Percentiles rank a stretch among this genome's conserved stretches.
Evolutionary conservation across 2,113 vertebrate species (phyloP).

Genomic region (Redunca redunca): DNA sequence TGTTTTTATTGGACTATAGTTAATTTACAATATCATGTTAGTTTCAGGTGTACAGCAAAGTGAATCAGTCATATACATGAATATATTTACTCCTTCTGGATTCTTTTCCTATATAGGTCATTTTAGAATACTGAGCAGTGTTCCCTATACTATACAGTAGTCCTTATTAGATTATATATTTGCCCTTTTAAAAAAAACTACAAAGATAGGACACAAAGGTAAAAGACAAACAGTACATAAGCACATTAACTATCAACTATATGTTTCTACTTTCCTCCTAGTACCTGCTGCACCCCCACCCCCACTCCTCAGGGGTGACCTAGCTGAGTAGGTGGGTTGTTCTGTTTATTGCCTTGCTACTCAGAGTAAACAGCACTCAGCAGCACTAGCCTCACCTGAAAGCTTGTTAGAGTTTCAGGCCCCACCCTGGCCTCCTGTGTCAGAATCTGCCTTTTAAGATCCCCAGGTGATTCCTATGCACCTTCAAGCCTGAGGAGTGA

Average conservation of each 20-base stretch:
- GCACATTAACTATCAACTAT: neutral
- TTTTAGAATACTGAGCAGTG: neutral
- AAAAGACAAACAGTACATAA: neutral
- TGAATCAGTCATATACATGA: neutral
- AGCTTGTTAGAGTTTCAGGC: neutral
- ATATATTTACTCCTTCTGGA: neutral
- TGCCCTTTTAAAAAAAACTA: neutral
- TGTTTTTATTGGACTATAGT: neutral
- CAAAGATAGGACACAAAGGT: neutral
- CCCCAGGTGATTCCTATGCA: no score
- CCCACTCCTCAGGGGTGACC: no score
- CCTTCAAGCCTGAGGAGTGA: neutral
- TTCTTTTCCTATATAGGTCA: neutral
- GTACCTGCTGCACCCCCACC: fast-evolving
- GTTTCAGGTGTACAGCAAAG: neutral
- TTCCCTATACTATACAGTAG: neutral
- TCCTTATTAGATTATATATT: neutral
- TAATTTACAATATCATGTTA: neutral
- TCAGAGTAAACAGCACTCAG: neutral
- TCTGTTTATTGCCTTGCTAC: neutral
- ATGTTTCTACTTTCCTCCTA: neutral
- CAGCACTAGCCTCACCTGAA: neutral
- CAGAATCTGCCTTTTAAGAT: neutral
- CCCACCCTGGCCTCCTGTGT: neutral
- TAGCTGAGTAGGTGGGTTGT: neutral